Conservation (phyloP, 2,888 invertebrate species). For the Morpho deidamia region DNA sequence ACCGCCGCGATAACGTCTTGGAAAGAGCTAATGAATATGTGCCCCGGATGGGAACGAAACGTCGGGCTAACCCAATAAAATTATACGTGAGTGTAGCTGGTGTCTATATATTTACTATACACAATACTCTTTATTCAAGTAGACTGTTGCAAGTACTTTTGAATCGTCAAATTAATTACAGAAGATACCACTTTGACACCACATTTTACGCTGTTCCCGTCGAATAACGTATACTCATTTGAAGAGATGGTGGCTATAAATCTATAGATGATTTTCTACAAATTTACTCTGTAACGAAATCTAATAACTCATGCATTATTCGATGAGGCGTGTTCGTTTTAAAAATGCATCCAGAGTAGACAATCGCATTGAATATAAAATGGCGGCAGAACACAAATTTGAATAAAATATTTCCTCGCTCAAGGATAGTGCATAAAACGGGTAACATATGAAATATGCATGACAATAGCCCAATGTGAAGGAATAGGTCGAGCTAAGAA, state of each 20-base stretch:
- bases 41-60: no score
- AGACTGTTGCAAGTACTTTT: no score
- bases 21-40: no score
- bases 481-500: slow-evolving; percentile 19
- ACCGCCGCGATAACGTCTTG: no score
- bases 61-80: no score
- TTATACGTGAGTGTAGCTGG: no score
- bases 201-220: background rate
- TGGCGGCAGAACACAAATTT: slow-evolving; percentile 7
- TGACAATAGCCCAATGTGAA: slow-evolving; percentile 25
- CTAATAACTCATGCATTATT: background rate
- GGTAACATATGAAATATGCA: slow-evolving; percentile 38
- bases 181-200: background rate
- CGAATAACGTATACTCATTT: no score
- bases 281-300: background rate
- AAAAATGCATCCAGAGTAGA: slow-evolving; percentile 2
- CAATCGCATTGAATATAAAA: slow-evolving; percentile 7
- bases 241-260: no score
- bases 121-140: no score
- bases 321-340: background rate
- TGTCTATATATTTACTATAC: no score
- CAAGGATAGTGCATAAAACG: slow-evolving; percentile 18
- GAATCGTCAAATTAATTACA: no score
- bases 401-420: slow-evolving; percentile 12
- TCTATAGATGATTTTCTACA: no score